phyloP scores from a whole-genome alignment of 1,140 invertebrate species.

The Coenobita brevimanus region DNA sequence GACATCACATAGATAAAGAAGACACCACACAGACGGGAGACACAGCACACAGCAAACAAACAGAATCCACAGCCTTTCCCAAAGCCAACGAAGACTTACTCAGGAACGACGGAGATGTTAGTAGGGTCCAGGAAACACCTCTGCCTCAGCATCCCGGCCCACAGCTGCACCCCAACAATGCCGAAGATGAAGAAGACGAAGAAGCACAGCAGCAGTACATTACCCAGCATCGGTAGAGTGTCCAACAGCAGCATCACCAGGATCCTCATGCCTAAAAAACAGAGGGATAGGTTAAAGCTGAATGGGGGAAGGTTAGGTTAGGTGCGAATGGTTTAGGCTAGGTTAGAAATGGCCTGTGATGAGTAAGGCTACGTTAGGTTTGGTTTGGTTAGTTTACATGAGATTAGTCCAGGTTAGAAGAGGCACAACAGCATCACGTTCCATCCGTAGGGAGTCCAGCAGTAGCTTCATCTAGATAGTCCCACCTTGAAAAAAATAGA shows the following conservation, averaged over 20 bases:
- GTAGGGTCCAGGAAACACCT: conserved; percentile 84
- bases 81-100: too few relatives aligned
- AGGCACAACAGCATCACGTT: too few relatives aligned
- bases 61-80: not conserved
- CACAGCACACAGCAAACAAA: conserved; percentile 37
- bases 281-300: not conserved
- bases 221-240: conserved; percentile 98
- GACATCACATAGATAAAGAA: not conserved
- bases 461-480: too few relatives aligned
- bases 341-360: too few relatives aligned
- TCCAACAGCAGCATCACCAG: conserved; percentile 98
- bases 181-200: conserved; percentile 99
- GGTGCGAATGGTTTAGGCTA: too few relatives aligned
- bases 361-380: too few relatives aligned
- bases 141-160: conserved; percentile 96
- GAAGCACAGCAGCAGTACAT: conserved; percentile 98
- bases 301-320: not conserved
- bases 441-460: too few relatives aligned
- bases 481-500: too few relatives aligned
- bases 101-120: conserved; percentile 72
- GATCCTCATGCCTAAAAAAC: conserved; percentile 93
- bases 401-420: too few relatives aligned
- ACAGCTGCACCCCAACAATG: conserved; percentile 98
- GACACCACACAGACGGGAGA: not conserved
- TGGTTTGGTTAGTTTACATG: too few relatives aligned